A percentile compares a stretch with the other conserved stretches of the same genome.
These are phyloP conservation scores for Agrenia bidenticulata DNA, from an alignment of 2,888 invertebrate genomes.

Conservation along the genomic window DNA sequence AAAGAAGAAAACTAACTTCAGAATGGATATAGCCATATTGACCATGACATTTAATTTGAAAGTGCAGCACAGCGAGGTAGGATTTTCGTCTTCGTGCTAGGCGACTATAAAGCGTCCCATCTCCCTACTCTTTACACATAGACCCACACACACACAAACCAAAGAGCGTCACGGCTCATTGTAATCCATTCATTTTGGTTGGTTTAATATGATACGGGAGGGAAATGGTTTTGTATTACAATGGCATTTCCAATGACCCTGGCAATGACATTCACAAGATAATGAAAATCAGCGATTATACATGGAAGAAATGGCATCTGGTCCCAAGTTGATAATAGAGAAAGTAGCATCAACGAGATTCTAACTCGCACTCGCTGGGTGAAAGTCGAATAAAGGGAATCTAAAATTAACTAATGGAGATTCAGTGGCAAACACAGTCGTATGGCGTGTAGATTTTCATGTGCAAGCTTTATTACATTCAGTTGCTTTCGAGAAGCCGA, in stretches of 20 bases:
- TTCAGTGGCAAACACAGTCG: background rate
- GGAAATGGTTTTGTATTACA: too few relatives aligned
- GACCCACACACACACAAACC: too few relatives aligned
- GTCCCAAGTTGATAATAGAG: constrained; percentile 14
- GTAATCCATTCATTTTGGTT: too few relatives aligned
- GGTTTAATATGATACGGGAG: too few relatives aligned
- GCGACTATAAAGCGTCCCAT: too few relatives aligned
- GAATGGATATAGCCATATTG: too few relatives aligned
- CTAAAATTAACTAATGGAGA: constrained; percentile 4
- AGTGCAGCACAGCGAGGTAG: too few relatives aligned
- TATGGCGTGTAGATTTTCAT: constrained; percentile 1
- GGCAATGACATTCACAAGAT: constrained; percentile 21
- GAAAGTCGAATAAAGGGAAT: background rate
- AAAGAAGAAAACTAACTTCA: too few relatives aligned
- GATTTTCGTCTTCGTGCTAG: too few relatives aligned
- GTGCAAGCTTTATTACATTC: background rate
- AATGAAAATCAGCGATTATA: background rate
- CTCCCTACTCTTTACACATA: too few relatives aligned
- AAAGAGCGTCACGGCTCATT: too few relatives aligned
- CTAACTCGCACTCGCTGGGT: constrained; percentile 1
- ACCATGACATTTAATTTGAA: too few relatives aligned
- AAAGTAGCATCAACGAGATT: background rate
- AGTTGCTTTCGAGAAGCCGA: constrained; percentile 1
- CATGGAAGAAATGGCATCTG: constrained; percentile 1
- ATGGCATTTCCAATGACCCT: constrained; percentile 10